Evolutionary conservation across 2,113 vertebrate genomes (phyloP).

Genomic region (Falcunculus frontatus): DNA sequence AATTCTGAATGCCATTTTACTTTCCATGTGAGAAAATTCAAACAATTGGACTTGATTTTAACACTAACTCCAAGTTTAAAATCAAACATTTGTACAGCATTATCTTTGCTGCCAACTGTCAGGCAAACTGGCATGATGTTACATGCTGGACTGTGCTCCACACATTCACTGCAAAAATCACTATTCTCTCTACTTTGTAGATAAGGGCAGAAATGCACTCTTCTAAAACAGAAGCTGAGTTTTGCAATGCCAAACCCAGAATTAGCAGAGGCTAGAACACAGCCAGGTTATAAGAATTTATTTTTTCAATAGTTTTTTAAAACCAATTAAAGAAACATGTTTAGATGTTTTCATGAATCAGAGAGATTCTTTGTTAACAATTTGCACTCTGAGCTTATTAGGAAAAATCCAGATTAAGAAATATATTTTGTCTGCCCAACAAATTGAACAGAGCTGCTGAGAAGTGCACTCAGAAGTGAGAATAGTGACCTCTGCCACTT

Average conservation of each 20-base stretch:
- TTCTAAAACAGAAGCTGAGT: background rate
- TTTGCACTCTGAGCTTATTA: background rate
- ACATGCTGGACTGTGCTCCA: background rate
- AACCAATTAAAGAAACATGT: background rate
- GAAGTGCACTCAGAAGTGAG: background rate
- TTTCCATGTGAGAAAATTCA: background rate
- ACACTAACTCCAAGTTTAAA: background rate
- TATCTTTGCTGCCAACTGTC: background rate
- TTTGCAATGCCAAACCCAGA: background rate
- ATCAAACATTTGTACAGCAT: accelerated
- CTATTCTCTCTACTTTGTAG: background rate
- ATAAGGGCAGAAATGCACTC: background rate
- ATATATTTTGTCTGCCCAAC: background rate
- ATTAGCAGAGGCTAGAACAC: background rate
- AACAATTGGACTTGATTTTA: background rate
- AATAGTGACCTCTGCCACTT: background rate
- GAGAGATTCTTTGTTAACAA: background rate
- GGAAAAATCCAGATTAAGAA: background rate
- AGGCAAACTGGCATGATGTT: background rate
- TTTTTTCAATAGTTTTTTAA: background rate
- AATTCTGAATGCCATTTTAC: background rate
- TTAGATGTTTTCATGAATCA: background rate
- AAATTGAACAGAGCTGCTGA: background rate
- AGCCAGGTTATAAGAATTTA: background rate
- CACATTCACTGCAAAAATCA: background rate